These are phyloP conservation scores for Piscicola geometra DNA, from an alignment of 2,888 invertebrate genomes.

Conservation along the genomic window DNA sequence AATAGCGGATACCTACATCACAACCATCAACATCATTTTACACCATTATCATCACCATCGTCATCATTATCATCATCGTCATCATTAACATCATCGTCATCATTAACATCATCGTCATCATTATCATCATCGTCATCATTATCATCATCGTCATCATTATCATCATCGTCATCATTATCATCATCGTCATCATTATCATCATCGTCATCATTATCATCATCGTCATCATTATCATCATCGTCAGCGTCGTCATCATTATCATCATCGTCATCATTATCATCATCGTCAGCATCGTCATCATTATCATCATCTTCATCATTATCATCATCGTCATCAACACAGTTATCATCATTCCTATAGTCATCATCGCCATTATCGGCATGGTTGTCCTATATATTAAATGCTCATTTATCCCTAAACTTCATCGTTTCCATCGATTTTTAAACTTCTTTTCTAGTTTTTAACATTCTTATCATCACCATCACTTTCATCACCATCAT, in stretches of 20 bases:
- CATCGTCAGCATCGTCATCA: conserved; percentile 18
- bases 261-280: conserved; percentile 23
- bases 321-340: too few species aligned
- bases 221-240: conserved; percentile 25
- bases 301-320: too few species aligned
- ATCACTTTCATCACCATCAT: too few species aligned
- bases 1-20: background rate
- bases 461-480: background rate
- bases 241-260: conserved; percentile 15
- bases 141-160: conserved; percentile 22
- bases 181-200: conserved; percentile 25
- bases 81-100: conserved; percentile 16
- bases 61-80: conserved; percentile 10
- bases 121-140: conserved; percentile 21
- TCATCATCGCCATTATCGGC: too few species aligned
- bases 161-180: conserved; percentile 13
- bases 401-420: too few species aligned
- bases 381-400: too few species aligned
- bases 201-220: conserved; percentile 20
- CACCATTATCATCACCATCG: background rate
- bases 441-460: too few species aligned
- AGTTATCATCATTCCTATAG: too few species aligned
- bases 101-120: conserved; percentile 21
- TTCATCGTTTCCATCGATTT: too few species aligned
- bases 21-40: background rate